Base-by-base conservation (phyloP, 23 tunicate genomes). In the Diplosoma virens region DNA sequence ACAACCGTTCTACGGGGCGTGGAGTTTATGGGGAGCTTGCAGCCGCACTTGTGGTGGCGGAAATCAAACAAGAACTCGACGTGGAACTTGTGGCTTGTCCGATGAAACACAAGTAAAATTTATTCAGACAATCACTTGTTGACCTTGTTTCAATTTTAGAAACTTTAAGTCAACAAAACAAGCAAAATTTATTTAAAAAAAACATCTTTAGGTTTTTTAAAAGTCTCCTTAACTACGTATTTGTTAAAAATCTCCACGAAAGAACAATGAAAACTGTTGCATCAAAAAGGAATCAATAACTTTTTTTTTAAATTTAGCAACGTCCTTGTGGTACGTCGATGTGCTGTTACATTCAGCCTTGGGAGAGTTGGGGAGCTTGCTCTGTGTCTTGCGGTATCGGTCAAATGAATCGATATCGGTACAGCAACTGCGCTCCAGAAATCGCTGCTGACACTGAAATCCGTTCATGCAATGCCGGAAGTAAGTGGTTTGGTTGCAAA, bases 31-130 rank as follows among this genome's bases (percentile, higher is more conserved):
- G 91, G 74, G 94, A 25, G 27, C 80, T 30, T 95, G 99, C 71
- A 50, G 78, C 0, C 79, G 79, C 23, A 76, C 93, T 20, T 95
- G 99, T 55, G 99, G 95, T 2, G 87, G 84, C 1, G 99, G 95
- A 0, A 35, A 41, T 35, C 85, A 75, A 35, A 58, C 83, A n/a
- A 59, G 99, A 82, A n/a, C 30, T 16, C 81, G 93, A 30, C 37
- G 30, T 28, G 96, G 93, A 22, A 30, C 59, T 28, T 95, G 96
- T 61, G 96, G 99, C 41, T 25, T 18, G 30, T 25, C 6, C 21
- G 56, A 59, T 34, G 78, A 84, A 30, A 46, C 50, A n/a, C 84
- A 80, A 67, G 90, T 88, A 25, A 63, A n/a, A n/a, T n/a, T n/a
- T n/a, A n/a, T n/a, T n/a, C n/a, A n/a, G n/a, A n/a, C n/a, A n/a